A percentile compares a stretch with the other conserved stretches of the same genome.
Conservation (phyloP, 1,140 invertebrate species). For the Venturia canescens region DNA sequence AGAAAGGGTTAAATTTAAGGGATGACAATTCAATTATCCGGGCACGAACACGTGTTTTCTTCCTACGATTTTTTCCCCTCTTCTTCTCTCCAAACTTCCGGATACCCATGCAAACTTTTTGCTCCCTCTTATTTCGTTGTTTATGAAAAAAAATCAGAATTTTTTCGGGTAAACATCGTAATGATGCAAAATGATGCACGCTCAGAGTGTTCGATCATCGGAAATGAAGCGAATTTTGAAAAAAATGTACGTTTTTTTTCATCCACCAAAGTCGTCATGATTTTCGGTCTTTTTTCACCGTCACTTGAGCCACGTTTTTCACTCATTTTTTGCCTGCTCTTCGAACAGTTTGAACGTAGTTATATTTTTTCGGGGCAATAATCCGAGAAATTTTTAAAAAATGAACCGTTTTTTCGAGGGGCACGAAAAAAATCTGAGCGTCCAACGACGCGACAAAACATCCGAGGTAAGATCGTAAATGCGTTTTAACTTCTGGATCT, state of each 20-base stretch:
- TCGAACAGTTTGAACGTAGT: neutral
- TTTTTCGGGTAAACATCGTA: conserved; percentile 5
- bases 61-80: too few relatives aligned
- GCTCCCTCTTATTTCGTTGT: neutral
- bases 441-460: neutral
- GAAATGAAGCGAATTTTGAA: too few relatives aligned
- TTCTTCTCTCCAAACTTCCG: neutral
- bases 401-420: neutral
- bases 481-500: neutral
- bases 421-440: neutral
- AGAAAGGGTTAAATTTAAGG: too few relatives aligned
- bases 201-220: too few relatives aligned
- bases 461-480: conserved; percentile 7
- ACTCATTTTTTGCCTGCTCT: neutral
- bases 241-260: too few relatives aligned
- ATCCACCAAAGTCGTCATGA: too few relatives aligned
- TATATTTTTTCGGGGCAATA: conserved; percentile 9
- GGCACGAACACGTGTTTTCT: too few relatives aligned
- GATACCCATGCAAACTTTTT: too few relatives aligned
- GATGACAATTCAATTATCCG: too few relatives aligned
- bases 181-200: neutral
- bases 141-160: neutral
- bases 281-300: neutral
- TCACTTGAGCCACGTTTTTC: neutral
- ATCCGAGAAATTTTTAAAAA: neutral